These are phyloP conservation scores for Tryphoninae sp. DNA, from an alignment of 2,888 invertebrate species.

Conservation along the genomic window DNA sequence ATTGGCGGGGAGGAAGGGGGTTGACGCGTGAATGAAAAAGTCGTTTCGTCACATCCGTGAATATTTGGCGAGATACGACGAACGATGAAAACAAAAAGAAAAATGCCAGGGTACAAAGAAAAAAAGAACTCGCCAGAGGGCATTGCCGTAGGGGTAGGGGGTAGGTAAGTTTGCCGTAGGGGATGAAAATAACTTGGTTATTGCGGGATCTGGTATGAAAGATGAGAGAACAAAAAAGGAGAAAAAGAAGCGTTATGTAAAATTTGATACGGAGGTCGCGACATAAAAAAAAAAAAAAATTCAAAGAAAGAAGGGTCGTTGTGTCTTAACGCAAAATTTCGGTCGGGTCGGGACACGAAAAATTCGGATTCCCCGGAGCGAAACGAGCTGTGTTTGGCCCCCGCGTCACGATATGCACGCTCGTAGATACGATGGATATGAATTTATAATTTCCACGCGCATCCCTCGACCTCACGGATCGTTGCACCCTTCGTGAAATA, in stretches of 20 bases:
- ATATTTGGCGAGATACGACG: no score
- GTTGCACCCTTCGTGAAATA: constrained; percentile 55
- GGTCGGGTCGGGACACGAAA: constrained; percentile 49
- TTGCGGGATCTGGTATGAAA: neutral
- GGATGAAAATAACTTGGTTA: neutral
- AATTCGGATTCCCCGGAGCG: constrained; percentile 73
- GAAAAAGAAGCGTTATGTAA: constrained; percentile 32
- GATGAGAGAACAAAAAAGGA: constrained; percentile 1
- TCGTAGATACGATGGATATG: constrained; percentile 70
- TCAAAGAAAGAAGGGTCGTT: constrained; percentile 6
- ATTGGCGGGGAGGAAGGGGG: constrained; percentile 10
- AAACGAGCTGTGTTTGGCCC: constrained; percentile 60
- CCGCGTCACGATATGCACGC: constrained; percentile 8
- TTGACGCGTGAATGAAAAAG: neutral
- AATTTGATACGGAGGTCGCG: constrained; percentile 41
- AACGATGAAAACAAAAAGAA: neutral
- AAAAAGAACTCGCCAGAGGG: constrained; percentile 18
- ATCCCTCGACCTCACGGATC: constrained; percentile 62
- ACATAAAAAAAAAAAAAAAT: constrained; percentile 15
- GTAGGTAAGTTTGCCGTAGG: neutral
- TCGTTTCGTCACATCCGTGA: no score
- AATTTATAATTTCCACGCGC: constrained; percentile 80
- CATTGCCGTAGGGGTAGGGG: constrained; percentile 9
- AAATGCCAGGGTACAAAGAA: neutral
- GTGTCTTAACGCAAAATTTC: constrained; percentile 22